Evolutionary conservation across 2,888 invertebrate genomes (phyloP).

Genomic region (Neocrepidodera transversa): DNA sequence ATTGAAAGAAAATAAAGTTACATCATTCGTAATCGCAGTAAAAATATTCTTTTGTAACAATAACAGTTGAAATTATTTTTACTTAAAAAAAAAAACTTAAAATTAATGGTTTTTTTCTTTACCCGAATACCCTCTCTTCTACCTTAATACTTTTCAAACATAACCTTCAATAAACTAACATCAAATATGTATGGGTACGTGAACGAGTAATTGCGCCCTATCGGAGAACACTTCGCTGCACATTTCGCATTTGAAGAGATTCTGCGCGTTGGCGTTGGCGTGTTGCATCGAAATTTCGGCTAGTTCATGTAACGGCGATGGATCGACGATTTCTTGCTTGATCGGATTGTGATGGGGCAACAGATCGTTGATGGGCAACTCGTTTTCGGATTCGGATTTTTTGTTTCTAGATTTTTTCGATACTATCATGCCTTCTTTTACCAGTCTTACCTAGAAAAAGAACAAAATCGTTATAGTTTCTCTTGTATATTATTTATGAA

Average conservation of each 20-base stretch:
- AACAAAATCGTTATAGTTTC: too few relatives aligned
- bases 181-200: constrained; percentile 86
- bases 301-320: constrained; percentile 62
- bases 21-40: not conserved
- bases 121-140: not conserved
- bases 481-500: too few relatives aligned
- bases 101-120: too few relatives aligned
- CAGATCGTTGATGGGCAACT: constrained; percentile 33
- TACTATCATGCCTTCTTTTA: constrained; percentile 59
- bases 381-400: constrained; percentile 50
- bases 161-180: constrained; percentile 48
- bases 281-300: constrained; percentile 63
- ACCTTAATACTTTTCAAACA: not conserved
- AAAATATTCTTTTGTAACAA: not conserved
- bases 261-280: constrained; percentile 51
- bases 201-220: constrained; percentile 75
- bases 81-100: too few relatives aligned
- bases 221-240: constrained; percentile 78
- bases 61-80: too few relatives aligned
- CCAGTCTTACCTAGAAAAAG: constrained; percentile 50
- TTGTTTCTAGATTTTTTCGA: constrained; percentile 52
- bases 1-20: too few relatives aligned
- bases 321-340: constrained; percentile 59
- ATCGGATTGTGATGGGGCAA: constrained; percentile 20
- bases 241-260: constrained; percentile 80